Evolutionary conservation across 2,113 vertebrate genomes (phyloP), one percentile per base, ranked within the genome.

Genomic region (Ctenodactylus gundi): DNA sequence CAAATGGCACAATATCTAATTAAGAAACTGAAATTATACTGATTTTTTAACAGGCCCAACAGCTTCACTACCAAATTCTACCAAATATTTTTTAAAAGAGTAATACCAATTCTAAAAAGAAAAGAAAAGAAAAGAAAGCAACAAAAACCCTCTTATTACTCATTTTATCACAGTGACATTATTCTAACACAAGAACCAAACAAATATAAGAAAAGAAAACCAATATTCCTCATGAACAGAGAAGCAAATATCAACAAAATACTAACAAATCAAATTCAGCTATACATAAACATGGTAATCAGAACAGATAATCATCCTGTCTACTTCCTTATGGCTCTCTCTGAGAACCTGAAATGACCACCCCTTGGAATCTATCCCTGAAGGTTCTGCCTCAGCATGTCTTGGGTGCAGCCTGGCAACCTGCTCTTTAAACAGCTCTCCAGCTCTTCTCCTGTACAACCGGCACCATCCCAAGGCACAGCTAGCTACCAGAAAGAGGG

Each of bases 61-160:
- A 10, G 18, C 67, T 91, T 93, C 29, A 31, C 0, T 93, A 17
- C 36, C 10, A 82, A 93, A 64, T 68, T 82, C 55, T 87, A 64
- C 17, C 51, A 87, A 90, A 90, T 11, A 89, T 39, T 95, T 81
- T n/a, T n/a, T n/a, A n/a, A 90, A 85, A 46, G 31, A 80, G 34
- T 68, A 20, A 31, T 31, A 73, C 7, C 27, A 68, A 62, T 81
- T 67, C 58, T 91, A 87, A 90, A 76, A 29, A 85, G 72, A 80
- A 81, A 44, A 85, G 75, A 75, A 77, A 27, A 84, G 49, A 73
- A 88, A 18, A 92, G 41, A 34, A 49, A 51, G 25, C 14, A 89
- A 29, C n/a, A n/a, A n/a, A n/a, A 7, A 68, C 21, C 46, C 3
- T 49, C 25, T 51, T n/a, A 55, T 55, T 75, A 76, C 25, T 86